Conservation (phyloP, 2,797 vertebrate genomes). For the Anabacerthia variegaticeps region DNA sequence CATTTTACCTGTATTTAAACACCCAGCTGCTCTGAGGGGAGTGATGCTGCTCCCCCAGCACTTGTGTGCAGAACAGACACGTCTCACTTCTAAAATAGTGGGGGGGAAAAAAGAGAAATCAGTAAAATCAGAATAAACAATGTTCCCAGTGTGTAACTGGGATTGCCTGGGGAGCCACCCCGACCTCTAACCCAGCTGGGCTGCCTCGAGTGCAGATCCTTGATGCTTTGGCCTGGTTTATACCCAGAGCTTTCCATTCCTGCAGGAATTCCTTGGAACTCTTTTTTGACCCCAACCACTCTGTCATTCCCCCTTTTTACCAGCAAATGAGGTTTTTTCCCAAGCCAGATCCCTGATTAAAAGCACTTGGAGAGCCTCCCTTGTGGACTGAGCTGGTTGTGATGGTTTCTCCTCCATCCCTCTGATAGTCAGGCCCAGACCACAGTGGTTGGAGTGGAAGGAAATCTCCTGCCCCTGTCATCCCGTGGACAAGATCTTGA, state of each 20-base stretch:
- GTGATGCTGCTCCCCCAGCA: rapidly evolving
- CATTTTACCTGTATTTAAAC: rapidly evolving
- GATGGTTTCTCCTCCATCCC: no score
- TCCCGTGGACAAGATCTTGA: rapidly evolving
- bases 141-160: neutral
- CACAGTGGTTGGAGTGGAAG: neutral
- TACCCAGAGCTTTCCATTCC: neutral
- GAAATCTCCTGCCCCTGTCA: rapidly evolving
- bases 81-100: rapidly evolving
- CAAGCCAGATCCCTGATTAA: rapidly evolving
- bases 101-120: neutral
- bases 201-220: neutral
- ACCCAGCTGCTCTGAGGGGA: neutral
- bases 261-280: neutral
- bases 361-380: rapidly evolving
- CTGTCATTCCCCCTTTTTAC: rapidly evolving
- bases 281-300: rapidly evolving
- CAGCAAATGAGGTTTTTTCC: neutral
- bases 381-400: rapidly evolving
- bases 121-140: neutral
- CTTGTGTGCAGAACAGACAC: no score
- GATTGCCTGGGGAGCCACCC: neutral
- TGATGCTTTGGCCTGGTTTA: rapidly evolving
- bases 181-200: rapidly evolving
- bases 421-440: neutral